Conservation (phyloP, 2,797 vertebrate genomes). For the Dicrostonyx torquatus region DNA sequence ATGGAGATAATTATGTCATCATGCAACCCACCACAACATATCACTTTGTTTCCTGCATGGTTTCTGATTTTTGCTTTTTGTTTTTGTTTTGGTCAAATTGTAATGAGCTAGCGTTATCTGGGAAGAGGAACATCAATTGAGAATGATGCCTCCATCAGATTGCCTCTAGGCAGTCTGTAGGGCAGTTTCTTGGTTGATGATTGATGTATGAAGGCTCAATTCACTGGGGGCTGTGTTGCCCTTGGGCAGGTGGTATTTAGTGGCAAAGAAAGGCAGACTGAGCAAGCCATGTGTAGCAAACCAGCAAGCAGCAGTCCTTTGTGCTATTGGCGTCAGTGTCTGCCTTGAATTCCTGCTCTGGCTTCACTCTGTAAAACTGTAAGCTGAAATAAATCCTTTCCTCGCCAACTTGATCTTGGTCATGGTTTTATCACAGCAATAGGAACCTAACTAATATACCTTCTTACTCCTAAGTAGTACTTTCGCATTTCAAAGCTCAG, state of each 20-base stretch:
- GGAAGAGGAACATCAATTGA: background rate
- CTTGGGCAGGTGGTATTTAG: background rate
- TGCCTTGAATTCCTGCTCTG: background rate
- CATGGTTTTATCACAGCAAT: background rate
- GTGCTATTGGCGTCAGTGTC: background rate
- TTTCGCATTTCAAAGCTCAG: background rate
- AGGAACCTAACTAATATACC: background rate
- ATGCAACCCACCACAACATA: background rate
- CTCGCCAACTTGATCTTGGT: background rate
- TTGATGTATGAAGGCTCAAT: background rate
- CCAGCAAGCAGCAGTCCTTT: background rate
- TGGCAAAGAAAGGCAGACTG: background rate
- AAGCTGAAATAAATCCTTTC: background rate
- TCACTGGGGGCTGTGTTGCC: background rate
- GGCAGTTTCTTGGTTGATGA: too few relatives aligned
- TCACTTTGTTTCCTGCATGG: background rate
- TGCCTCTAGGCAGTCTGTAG: background rate
- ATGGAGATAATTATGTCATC: background rate
- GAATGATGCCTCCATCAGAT: background rate
- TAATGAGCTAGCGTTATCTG: background rate
- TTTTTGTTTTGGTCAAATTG: background rate
- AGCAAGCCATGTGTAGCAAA: background rate
- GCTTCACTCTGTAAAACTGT: background rate
- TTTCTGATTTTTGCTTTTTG: background rate
- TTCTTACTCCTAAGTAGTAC: too few relatives aligned